A percentile compares a stretch with the other conserved stretches of the same genome.
These are phyloP conservation scores for Scolopax mira DNA, from an alignment of 2,113 vertebrate species.

Conservation along the genomic window DNA sequence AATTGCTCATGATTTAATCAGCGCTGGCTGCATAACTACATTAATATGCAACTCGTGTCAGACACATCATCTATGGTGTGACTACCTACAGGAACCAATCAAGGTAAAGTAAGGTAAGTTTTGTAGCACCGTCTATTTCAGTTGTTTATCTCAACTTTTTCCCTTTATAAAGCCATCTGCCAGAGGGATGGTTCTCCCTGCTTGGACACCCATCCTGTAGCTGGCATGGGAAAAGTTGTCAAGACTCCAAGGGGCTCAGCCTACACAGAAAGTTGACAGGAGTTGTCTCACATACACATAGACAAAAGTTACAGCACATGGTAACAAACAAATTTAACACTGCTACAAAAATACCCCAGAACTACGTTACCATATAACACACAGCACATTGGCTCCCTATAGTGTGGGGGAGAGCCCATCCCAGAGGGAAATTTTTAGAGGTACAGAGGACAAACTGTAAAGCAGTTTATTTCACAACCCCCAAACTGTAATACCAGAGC, in stretches of 20 bases:
- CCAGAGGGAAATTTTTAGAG: background rate
- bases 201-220: background rate
- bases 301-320: background rate
- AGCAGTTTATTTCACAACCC: background rate
- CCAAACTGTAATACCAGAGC: background rate
- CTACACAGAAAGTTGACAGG: background rate
- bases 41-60: background rate
- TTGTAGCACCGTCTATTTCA: background rate
- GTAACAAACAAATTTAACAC: background rate
- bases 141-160: slow-evolving; percentile 43
- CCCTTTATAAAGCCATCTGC: background rate
- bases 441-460: background rate
- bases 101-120: background rate
- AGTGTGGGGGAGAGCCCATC: background rate
- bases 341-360: background rate
- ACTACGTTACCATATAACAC: background rate
- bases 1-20: background rate
- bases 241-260: background rate
- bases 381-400: background rate
- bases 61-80: background rate
- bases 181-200: background rate
- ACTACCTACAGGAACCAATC: slow-evolving; percentile 35
- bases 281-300: background rate
- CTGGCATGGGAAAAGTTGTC: background rate
- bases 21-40: background rate